Conservation (phyloP, 2,797 vertebrate species). For the Danio aesculapii region DNA sequence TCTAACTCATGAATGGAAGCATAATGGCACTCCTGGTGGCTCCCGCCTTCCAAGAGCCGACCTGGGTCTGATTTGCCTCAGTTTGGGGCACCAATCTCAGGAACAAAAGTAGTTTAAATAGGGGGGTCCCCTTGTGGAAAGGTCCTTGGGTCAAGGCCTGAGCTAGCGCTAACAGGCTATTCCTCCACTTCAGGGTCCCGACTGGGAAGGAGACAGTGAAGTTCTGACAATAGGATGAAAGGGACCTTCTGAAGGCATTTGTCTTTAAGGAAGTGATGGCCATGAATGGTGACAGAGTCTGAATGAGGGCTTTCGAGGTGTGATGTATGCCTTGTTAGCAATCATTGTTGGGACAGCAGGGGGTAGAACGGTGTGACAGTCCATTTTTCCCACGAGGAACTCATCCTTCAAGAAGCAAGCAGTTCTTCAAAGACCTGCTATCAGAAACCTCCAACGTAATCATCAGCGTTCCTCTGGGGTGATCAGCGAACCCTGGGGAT, state of each 20-base stretch:
- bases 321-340: conserved; percentile 82
- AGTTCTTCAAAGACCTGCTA: conserved; percentile 52
- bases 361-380: conserved; percentile 66
- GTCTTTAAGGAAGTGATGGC: conserved; percentile 89
- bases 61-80: conserved; percentile 82
- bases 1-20: conserved; percentile 87
- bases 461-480: conserved; percentile 57
- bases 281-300: conserved; percentile 85
- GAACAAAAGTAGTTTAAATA: conserved; percentile 77
- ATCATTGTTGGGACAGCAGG: conserved; percentile 79
- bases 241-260: conserved; percentile 85
- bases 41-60: conserved; percentile 75
- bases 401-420: conserved; percentile 55
- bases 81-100: conserved; percentile 78
- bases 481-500: conserved; percentile 62
- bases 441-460: conserved; percentile 53
- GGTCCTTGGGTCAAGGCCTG: conserved; percentile 77
- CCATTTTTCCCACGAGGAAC: conserved; percentile 58
- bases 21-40: conserved; percentile 84
- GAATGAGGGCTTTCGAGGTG: conserved; percentile 83
- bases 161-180: conserved; percentile 75
- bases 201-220: conserved; percentile 80
- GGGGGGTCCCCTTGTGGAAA: conserved; percentile 74
- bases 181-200: conserved; percentile 79
- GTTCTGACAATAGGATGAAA: conserved; percentile 89